phyloP scores from a whole-genome alignment of 2,113 vertebrate genomes.

The Mesitornis unicolor region DNA sequence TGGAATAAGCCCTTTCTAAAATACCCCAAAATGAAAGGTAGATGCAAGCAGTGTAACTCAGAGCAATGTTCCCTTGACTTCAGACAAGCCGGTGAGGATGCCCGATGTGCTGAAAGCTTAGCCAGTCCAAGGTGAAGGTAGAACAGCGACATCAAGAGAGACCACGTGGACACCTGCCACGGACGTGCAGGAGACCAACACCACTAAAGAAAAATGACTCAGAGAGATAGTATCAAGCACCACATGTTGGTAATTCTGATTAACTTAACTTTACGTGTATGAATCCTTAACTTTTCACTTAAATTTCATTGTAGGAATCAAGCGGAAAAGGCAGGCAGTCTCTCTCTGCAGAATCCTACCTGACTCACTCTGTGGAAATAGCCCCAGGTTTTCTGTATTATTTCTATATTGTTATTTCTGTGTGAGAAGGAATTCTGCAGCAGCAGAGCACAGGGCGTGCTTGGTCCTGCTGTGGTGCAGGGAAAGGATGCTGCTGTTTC shows the following conservation, averaged over 20 bases:
- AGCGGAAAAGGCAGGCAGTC: background rate
- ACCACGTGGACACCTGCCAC: fast-evolving
- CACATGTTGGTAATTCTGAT: background rate
- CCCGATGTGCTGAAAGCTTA: background rate
- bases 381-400: background rate
- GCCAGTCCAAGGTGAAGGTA: background rate
- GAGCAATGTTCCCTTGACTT: background rate
- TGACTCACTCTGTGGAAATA: background rate
- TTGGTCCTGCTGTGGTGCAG: background rate
- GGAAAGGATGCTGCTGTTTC: background rate
- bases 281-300: background rate
- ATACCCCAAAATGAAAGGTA: background rate
- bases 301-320: background rate
- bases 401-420: too few species aligned
- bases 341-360: background rate
- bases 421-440: background rate
- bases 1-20: background rate
- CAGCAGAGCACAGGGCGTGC: background rate
- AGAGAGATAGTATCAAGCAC: background rate
- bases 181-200: fast-evolving
- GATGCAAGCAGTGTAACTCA: background rate
- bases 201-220: too few species aligned
- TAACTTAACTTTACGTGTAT: background rate
- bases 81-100: background rate
- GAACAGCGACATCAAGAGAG: background rate